phyloP scores from a whole-genome alignment of 2,888 invertebrate genomes.

The Lordiphosa andalusiaca region DNA sequence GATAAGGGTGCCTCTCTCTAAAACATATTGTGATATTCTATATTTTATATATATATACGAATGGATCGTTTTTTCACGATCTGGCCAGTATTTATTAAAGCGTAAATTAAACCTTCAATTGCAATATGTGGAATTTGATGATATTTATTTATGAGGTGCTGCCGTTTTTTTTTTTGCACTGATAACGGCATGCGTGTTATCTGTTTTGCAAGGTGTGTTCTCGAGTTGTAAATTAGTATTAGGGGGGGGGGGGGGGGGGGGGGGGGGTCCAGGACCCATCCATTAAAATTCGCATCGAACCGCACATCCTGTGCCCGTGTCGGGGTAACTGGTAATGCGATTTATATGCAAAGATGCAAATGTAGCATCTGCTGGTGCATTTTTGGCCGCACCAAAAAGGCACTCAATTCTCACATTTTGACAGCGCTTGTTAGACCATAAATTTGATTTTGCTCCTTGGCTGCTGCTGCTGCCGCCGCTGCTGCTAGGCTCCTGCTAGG shows the following conservation, averaged over 20 bases:
- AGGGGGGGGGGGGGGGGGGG: too few species aligned
- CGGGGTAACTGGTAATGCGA: conserved; percentile 55
- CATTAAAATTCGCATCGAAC: neutral
- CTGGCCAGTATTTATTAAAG: conserved; percentile 30
- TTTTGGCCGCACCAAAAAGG: conserved; percentile 18
- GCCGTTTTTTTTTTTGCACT: conserved; percentile 13
- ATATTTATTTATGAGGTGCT: conserved; percentile 8
- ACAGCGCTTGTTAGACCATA: conserved; percentile 70
- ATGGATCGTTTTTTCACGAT: conserved; percentile 36
- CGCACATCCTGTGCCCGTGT: conserved; percentile 13
- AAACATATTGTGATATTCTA: conserved; percentile 52
- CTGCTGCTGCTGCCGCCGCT: conserved; percentile 33
- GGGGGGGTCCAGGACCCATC: neutral
- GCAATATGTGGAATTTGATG: neutral
- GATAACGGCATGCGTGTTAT: conserved; percentile 1
- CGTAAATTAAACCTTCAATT: conserved; percentile 25
- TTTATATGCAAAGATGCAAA: conserved; percentile 70
- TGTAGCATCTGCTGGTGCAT: conserved; percentile 40
- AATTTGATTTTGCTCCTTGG: conserved; percentile 63
- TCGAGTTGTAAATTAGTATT: neutral
- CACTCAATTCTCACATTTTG: conserved; percentile 75
- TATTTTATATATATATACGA: conserved; percentile 3
- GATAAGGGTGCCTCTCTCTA: conserved; percentile 1
- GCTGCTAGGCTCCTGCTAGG: neutral
- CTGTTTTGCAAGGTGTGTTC: neutral